Base-by-base conservation (phyloP, 2,888 invertebrate species). In the Catocala sponsa region DNA sequence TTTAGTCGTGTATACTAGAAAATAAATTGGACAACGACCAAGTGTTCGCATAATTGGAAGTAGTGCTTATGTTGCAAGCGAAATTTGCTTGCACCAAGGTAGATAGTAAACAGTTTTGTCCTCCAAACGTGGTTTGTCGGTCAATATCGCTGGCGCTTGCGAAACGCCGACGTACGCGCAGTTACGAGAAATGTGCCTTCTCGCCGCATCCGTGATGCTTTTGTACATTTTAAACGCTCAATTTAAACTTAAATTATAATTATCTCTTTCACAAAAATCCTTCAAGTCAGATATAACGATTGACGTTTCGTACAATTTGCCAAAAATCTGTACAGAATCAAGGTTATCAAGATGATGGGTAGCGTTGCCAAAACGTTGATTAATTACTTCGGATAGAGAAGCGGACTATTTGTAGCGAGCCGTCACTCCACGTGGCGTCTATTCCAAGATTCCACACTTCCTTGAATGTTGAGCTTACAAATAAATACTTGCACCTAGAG, bases 381-480 rank as follows among this genome's bases (percentile, higher is more conserved):
- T 67, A 78, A 72, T 75, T 52, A 65, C 53, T 64, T 65, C 51
- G 55, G 51, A 48, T 70, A 63, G 65, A 65, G 62, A 68, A 72
- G 52, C 63, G 6, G 52, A 70, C 70, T 77, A 78, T 79, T 78
- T 70, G 64, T 68, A 79, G 77, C 68, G 60, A 76, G 79, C 81
- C 83, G 81, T 86, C 87, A 86, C 83, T 87, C 84, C 84, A 82
- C 84, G 83, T 88, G 89, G 84, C 84, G 85, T 88, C 92, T 92
- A 92, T 92, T 94, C 89, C 85, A 82, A 89, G 91, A 91, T 84
- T 87, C 88, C 84, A 85, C 89, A 92, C 92, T 93, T 94, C 92
- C 93, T 91, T 90, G 92, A 92, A 91, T 92, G 90, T 90, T 89
- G 83, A 86, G 88, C 88, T 91, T 87, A 92, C 91, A 89, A 92